These are phyloP conservation scores for Saccostrea glomerata DNA, from an alignment of 1,140 invertebrate genomes.

Conservation along the genomic window DNA sequence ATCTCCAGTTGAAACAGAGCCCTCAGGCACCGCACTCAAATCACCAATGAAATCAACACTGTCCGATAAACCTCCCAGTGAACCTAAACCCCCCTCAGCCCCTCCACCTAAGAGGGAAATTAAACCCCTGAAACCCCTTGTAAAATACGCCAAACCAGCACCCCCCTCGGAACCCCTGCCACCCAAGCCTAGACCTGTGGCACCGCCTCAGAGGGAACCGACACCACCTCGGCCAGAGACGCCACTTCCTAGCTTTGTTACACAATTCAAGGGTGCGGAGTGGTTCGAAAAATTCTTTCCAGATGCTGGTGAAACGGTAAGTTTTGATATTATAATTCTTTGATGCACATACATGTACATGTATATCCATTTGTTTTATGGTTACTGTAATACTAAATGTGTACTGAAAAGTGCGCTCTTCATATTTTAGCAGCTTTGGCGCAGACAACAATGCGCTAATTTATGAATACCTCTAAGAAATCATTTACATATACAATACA, in stretches of 20 bases:
- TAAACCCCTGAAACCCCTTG: slow-evolving; percentile 64
- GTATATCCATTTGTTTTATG: not conserved
- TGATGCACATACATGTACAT: not conserved
- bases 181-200: slow-evolving; percentile 41
- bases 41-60: slow-evolving; percentile 29
- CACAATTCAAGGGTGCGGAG: slow-evolving; percentile 73
- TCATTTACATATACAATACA: too few species aligned
- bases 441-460: too few species aligned
- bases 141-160: slow-evolving; percentile 58
- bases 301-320: slow-evolving; percentile 71
- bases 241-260: slow-evolving; percentile 75
- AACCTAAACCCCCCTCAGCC: slow-evolving; percentile 44
- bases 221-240: slow-evolving; percentile 67
- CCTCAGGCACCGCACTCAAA: slow-evolving; percentile 10
- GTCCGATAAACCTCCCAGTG: slow-evolving; percentile 37
- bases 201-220: slow-evolving; percentile 57
- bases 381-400: too few species aligned
- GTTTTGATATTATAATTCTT: slow-evolving; percentile 21
- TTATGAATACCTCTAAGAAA: too few species aligned
- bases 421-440: too few species aligned
- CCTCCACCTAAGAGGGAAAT: slow-evolving; percentile 56
- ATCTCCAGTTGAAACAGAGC: slow-evolving; percentile 48
- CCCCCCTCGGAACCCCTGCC: slow-evolving; percentile 48
- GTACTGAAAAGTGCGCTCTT: too few species aligned
- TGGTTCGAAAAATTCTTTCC: slow-evolving; percentile 78